A percentile compares a stretch with the other conserved stretches of the same genome.
These are phyloP conservation scores for Orchestia grillus DNA, from an alignment of 1,140 invertebrate genomes.

Conservation along the genomic window DNA sequence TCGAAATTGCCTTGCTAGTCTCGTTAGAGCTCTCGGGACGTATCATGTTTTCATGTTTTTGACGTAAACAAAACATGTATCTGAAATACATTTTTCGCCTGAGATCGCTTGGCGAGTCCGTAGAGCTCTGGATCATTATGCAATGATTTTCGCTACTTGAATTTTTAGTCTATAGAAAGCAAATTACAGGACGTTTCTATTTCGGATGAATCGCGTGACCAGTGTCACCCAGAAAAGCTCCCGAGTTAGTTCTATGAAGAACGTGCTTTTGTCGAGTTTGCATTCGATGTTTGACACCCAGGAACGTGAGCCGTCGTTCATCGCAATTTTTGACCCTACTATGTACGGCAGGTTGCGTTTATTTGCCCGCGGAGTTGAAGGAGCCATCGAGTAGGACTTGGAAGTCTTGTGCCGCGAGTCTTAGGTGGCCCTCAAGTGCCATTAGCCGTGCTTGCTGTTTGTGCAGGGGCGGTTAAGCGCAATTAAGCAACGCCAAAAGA, in stretches of 20 bases:
- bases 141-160: neutral
- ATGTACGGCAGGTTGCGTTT: neutral
- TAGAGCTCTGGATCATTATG: neutral
- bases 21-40: neutral
- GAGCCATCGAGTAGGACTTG: neutral
- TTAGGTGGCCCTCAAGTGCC: conserved; percentile 52
- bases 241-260: neutral
- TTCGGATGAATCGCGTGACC: neutral
- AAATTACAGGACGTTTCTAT: neutral
- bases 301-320: neutral
- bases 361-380: neutral
- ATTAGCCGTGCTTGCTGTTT: conserved; percentile 54
- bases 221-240: neutral
- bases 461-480: conserved; percentile 47
- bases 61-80: neutral
- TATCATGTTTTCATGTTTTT: neutral
- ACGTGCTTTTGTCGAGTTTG: neutral
- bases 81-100: neutral
- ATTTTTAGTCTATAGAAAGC: neutral
- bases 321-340: neutral
- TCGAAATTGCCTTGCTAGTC: neutral
- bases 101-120: neutral
- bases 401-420: conserved; percentile 17
- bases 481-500: conserved; percentile 56
- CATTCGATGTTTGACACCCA: neutral